Evolutionary conservation across 2,113 vertebrate species (phyloP), one percentile per base, ranked within the genome.

Genomic region (Meles meles): DNA sequence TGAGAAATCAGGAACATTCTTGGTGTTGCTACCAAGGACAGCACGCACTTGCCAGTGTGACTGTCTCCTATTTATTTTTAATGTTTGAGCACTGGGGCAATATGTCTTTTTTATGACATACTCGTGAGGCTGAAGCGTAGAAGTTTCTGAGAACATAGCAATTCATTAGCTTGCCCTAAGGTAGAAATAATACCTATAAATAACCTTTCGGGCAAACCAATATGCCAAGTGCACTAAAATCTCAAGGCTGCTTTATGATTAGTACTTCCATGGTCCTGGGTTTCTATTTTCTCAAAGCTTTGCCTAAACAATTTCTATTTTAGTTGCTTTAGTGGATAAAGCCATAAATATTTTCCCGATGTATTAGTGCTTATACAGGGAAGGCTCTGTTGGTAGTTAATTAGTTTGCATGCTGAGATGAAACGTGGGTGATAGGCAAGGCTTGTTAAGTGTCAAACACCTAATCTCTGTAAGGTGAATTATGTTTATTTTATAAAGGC

Each of bases 291-390:
- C 91, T 97, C 74, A 93, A 88, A 91, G n/a, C n/a, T 84, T 95
- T 95, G 49, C 52, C 69, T 80, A 95, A 96, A 94, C 34, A 95
- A 97, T 97, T 96, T 94, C 79, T 96, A 80, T 94, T 90, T 96
- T 77, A 97, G 67, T 9, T 94, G 74, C 84, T 90, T 93, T 93
- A 92, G 31, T n/a, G 65, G 57, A 74, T 63, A 31, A 63, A 37
- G 63, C 76, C 79, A 90, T 96, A 96, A 96, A 97, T 97, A 95
- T 91, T 98, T 97, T 77, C 88, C 85, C 96, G 97, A 81, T 76
- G 59, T 37, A 59, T 86, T 94, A 67, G 82, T 52, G 11, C 27
- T 97, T 79, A 18, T n/a, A 37, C 47, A 83, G 87, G 83, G 80
- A 97, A 94, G 44, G 63, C 44, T 14, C 39, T 88, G 3, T 4